Evolutionary conservation across 2,888 invertebrate genomes (phyloP), one percentile per base, ranked within the genome.

Genomic region (Clanis bilineata): DNA sequence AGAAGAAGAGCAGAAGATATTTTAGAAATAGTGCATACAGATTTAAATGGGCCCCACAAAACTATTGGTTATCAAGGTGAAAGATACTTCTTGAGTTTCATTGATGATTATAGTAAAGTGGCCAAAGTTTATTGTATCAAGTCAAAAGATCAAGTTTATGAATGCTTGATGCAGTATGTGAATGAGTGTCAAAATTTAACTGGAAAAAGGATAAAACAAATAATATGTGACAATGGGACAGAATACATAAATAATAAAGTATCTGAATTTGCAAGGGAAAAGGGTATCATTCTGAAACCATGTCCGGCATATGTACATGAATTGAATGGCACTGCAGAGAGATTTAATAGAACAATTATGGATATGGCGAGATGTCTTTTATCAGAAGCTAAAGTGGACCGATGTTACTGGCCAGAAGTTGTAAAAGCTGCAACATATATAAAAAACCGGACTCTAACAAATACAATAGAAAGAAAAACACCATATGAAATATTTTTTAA

Each of bases 261-360:
- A 59, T 69, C 62, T 63, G 45, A 65, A 39, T 72, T 73, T 61
- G 55, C 61, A 36, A 70, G 59, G 22, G 38, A 71, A 36, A 72
- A 70, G 44, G 73, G 71, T 32, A 73, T 73, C 60, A 41, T 60
- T 47, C 60, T 73, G 56, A 59, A 61, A 60, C 64, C 73, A 45
- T 72, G 71, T 64, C 71, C 73, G 61, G 61, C 73, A n/a, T 74
- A 72, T 51, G 68, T 69, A 3, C 72, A 74, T 64, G 70, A 76
- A 64, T 61, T 74, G 61, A 75, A 75, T 67, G 72, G 73, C 43
- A 61, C 62, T 58, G 71, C 70, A 2, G 70, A 72, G 62, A 68
- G 69, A 59, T 73, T 69, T 58, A 73, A 72, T 62, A 65, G 69
- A 36, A 65, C 72, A 23, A 54, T 45, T 45, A 72, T 70, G 71